Base-by-base conservation (phyloP, 2,888 invertebrate species). In the Heterodera filipjevi region DNA sequence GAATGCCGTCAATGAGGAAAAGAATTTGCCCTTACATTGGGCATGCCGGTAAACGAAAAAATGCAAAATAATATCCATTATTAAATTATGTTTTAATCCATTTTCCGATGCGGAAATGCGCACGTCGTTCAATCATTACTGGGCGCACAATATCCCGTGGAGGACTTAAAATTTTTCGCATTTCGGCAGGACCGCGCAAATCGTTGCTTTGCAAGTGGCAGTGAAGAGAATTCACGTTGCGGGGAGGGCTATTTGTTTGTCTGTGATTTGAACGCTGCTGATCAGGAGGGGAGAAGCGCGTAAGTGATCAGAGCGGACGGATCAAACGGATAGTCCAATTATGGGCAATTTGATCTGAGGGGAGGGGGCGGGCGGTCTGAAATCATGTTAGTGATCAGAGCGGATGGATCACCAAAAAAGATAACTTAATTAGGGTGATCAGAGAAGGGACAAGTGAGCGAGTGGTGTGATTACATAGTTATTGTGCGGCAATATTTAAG, bases 221-320 rank as follows among this genome's bases (percentile, higher is more conserved):
- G 33, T 19, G 66, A 33, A 14, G 44, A 30, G 33, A 81, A 80
- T 10, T 46, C 64, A 12, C 30, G 46, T 16, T 80, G 79, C 27
- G 75, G 93, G 92, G 94, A 93, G 92, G 94, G 94, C 89, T 97
- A 95, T 91, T 92, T 92, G 35, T 92, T 94, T 90, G 93, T 95
- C n/a, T 95, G 96, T 89, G 96, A 97, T 90, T 92, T 96, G 73
- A 98, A 98, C 90, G 93, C 86, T 35, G 83, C 81, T 6, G 87
- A 88, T 78, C 77, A 80, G 12, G 85, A 87, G 70, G 87, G 87
- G 74, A 95, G 96, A 90, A 96, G 93, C 81, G 93, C 95, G 77
- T 59, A 59, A 59, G 59, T 27, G 22, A 59, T n/a, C 3, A 10
- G n/a, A 14, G 19, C 16, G 14, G 16, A 49, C 0, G 16, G n/a